Percentiles rank a stretch among this genome's conserved stretches.
These are phyloP conservation scores for Cantharis flavilabris DNA, from an alignment of 2,888 invertebrate species.

Conservation along the genomic window DNA sequence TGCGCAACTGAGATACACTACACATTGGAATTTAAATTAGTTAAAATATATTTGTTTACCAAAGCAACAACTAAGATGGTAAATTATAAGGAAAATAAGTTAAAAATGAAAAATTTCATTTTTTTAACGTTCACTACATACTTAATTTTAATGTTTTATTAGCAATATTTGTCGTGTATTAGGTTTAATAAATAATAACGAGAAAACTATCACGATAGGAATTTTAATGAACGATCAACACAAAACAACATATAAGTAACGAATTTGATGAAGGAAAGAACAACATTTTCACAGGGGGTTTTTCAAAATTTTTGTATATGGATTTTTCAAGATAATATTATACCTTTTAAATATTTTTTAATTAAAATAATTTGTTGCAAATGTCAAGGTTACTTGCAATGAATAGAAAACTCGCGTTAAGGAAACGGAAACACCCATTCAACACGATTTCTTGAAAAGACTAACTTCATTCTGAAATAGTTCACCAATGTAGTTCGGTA, in stretches of 20 bases:
- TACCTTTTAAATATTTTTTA: neutral
- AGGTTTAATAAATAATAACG: conserved; percentile 1
- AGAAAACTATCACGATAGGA: conserved; percentile 8
- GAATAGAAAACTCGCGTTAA: conserved; percentile 4
- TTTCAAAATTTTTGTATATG: neutral
- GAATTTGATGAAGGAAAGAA: neutral
- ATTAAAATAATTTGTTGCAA: conserved; percentile 7
- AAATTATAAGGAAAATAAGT: neutral
- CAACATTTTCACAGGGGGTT: neutral
- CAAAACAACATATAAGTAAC: neutral
- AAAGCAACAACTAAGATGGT: neutral
- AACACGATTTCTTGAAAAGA: conserved; percentile 26
- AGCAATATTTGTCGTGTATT: neutral
- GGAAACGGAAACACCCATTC: conserved; percentile 25
- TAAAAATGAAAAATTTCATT: neutral
- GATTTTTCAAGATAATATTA: neutral
- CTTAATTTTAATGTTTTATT: neutral
- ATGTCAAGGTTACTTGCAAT: conserved; percentile 6
- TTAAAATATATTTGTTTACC: neutral
- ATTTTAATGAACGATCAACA: conserved; percentile 4
- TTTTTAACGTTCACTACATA: neutral
- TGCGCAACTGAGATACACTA: neutral
- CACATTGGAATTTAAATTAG: neutral
- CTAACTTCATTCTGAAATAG: conserved; percentile 30
- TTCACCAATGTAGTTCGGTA: conserved; percentile 30